A percentile compares a stretch with the other conserved stretches of the same genome.
phyloP scores from a whole-genome alignment of 2,888 invertebrate species.

The Heliconius ismenius region DNA sequence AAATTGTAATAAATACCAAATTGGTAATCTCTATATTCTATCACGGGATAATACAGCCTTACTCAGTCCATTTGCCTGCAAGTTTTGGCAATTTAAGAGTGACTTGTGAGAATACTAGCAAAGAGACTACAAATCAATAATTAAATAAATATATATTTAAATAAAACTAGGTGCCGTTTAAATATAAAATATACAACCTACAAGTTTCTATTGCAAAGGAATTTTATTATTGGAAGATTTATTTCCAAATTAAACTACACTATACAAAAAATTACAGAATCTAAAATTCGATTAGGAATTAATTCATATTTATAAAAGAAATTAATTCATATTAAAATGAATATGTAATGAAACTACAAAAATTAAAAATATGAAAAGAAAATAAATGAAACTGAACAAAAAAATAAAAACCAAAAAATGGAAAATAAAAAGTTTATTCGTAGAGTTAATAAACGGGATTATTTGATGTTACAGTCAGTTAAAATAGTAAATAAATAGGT shows the following conservation, averaged over 20 bases:
- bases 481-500: slow-evolving; percentile 42
- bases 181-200: slow-evolving; percentile 16
- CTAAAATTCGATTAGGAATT: background rate
- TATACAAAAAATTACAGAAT: slow-evolving; percentile 7
- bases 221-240: slow-evolving; percentile 8
- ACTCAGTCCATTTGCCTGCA: slow-evolving; percentile 64
- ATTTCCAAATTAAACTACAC: background rate
- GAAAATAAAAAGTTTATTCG: slow-evolving; percentile 73
- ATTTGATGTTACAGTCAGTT: slow-evolving; percentile 55
- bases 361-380: background rate
- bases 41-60: slow-evolving; percentile 59
- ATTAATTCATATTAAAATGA: background rate
- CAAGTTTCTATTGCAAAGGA: slow-evolving; percentile 8
- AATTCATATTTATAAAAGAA: background rate
- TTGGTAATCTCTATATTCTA: slow-evolving; percentile 38
- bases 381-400: background rate
- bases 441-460: slow-evolving; percentile 66
- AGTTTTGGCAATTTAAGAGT: slow-evolving; percentile 53
- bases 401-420: slow-evolving; percentile 57
- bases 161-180: slow-evolving; percentile 5
- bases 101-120: slow-evolving; percentile 39
- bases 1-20: slow-evolving; percentile 27
- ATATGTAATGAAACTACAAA: background rate
- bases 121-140: slow-evolving; percentile 18
- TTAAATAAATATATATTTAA: background rate